A percentile compares a stretch with the other conserved stretches of the same genome.
Evolutionary conservation across 2,888 invertebrate genomes (phyloP).

Genomic region (Ptycholaimellus sp.): DNA sequence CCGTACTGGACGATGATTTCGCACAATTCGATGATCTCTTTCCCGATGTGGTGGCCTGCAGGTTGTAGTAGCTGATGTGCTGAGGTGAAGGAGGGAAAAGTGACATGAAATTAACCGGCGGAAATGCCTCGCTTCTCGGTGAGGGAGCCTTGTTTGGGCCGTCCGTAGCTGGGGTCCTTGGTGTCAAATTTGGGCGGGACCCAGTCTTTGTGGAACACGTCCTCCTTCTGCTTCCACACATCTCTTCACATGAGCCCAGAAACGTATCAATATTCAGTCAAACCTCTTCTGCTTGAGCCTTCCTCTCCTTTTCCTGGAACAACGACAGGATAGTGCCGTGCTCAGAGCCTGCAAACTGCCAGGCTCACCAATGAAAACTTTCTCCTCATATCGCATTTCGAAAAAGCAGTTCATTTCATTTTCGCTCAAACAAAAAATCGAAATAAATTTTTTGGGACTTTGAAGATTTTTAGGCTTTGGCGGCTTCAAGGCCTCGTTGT

Average conservation of each 20-base stretch:
- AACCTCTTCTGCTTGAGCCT: slow-evolving; percentile 8
- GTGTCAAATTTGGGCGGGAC: slow-evolving; percentile 14
- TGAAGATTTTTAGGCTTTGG: no score
- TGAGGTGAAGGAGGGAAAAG: background rate
- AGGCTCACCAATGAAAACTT: no score
- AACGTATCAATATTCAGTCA: no score
- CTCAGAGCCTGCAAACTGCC: slow-evolving; percentile 5
- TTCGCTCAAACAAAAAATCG: no score
- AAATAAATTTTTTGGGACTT: no score
- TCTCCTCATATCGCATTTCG: no score
- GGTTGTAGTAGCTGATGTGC: background rate
- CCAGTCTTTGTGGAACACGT: no score
- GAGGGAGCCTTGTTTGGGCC: slow-evolving; percentile 16
- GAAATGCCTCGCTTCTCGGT: slow-evolving; percentile 17
- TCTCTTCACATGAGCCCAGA: no score
- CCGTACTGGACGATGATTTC: slow-evolving; percentile 41
- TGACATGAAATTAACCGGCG: slow-evolving; percentile 11
- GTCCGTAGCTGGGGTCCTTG: slow-evolving; percentile 14
- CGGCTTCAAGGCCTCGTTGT: no score
- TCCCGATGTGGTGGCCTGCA: slow-evolving; percentile 24
- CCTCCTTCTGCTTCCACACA: no score
- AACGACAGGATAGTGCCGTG: slow-evolving; percentile 9
- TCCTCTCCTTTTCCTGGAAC: slow-evolving; percentile 13
- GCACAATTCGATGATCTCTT: slow-evolving; percentile 29
- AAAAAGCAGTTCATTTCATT: no score